Conservation (phyloP, 2,888 invertebrate genomes). For the Eupithecia tripunctaria region DNA sequence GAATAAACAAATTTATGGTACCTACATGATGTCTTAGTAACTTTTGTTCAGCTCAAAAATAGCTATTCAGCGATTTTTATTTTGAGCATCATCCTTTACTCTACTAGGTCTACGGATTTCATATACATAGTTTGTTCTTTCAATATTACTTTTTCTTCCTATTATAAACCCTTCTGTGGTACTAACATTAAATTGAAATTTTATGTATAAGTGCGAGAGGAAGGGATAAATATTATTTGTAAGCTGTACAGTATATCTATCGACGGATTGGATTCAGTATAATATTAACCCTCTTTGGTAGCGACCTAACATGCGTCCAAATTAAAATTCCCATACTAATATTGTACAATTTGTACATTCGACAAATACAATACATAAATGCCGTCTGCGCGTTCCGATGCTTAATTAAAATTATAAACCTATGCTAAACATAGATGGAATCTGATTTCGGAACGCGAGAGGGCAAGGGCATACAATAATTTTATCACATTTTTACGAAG, state of each 20-base stretch:
- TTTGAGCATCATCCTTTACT: not conserved
- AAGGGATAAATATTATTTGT: slow-evolving; percentile 11
- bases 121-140: not conserved
- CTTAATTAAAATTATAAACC: slow-evolving; percentile 3
- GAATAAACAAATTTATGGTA: not conserved
- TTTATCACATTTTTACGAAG: slow-evolving; percentile 49
- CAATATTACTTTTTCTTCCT: not conserved
- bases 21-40: not conserved
- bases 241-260: slow-evolving; percentile 29
- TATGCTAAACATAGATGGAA: slow-evolving; percentile 14
- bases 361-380: slow-evolving; percentile 41
- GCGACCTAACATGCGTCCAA: slow-evolving; percentile 21
- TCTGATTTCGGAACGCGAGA: slow-evolving; percentile 32
- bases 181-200: slow-evolving; percentile 29
- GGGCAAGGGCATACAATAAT: slow-evolving; percentile 33
- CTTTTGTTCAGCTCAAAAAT: not conserved
- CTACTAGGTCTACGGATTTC: not conserved
- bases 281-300: slow-evolving; percentile 34
- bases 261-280: slow-evolving; percentile 39
- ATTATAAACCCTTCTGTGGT: slow-evolving; percentile 8
- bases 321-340: slow-evolving; percentile 52
- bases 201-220: slow-evolving; percentile 18
- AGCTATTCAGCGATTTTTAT: not conserved
- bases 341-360: slow-evolving; percentile 67
- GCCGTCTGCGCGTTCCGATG: slow-evolving; percentile 15